phyloP scores from a whole-genome alignment of 1,140 invertebrate genomes.

The Drosophila kikkawai region DNA sequence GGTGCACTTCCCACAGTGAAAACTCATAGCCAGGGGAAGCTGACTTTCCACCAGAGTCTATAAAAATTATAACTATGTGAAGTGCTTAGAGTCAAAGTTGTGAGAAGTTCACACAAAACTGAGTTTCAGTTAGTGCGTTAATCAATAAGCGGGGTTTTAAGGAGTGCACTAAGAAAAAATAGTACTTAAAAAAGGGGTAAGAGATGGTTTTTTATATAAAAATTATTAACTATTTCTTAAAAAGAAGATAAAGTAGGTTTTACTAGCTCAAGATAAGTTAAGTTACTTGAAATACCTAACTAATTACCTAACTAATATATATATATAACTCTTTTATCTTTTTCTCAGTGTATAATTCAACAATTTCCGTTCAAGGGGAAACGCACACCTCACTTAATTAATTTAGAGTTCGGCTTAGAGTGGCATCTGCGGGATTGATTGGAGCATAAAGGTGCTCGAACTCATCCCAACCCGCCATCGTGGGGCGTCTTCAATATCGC shows the following conservation, averaged over 20 bases:
- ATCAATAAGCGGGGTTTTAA: conserved; percentile 16
- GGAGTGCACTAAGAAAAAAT: background rate
- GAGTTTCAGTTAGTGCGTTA: conserved; percentile 6
- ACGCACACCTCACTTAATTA: conserved; percentile 53
- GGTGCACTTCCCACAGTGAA: conserved; percentile 14
- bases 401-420: conserved; percentile 36
- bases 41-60: conserved; percentile 25
- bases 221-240: background rate
- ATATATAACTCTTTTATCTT: background rate
- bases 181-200: background rate
- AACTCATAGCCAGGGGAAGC: background rate
- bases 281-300: background rate
- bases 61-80: conserved; percentile 29
- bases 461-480: conserved; percentile 4
- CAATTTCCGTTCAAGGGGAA: conserved; percentile 17
- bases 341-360: conserved; percentile 20
- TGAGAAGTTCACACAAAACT: conserved; percentile 20
- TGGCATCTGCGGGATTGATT: conserved; percentile 41
- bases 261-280: background rate
- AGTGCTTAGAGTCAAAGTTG: conserved; percentile 8
- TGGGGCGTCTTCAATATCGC: conserved; percentile 39
- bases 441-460: conserved; percentile 42
- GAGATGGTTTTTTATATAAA: background rate
- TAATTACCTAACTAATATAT: background rate
- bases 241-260: background rate